Evolutionary conservation across 2,888 invertebrate species (phyloP).

Genomic region (Cerceris rybyensis): DNA sequence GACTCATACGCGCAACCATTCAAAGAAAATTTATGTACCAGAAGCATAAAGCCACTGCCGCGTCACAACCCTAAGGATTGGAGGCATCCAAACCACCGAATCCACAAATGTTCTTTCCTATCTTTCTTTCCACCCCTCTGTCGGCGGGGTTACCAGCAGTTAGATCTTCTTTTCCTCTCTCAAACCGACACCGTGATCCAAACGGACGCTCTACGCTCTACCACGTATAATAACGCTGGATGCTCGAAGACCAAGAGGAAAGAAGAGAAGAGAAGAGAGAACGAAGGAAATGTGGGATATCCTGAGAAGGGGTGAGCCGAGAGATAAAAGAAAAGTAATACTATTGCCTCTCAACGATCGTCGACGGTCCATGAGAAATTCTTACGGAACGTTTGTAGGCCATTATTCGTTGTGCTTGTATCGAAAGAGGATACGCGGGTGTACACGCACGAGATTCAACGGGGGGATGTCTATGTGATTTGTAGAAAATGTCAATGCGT

Average conservation of each 20-base stretch:
- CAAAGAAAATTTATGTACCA: constrained; percentile 75
- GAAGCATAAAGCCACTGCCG: constrained; percentile 74
- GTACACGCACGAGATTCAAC: constrained; percentile 14
- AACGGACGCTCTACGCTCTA: constrained; percentile 36
- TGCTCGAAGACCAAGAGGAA: constrained; percentile 37
- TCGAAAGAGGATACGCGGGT: constrained; percentile 8
- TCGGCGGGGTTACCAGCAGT: constrained; percentile 6
- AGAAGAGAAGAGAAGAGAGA: constrained; percentile 9
- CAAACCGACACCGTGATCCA: constrained; percentile 43
- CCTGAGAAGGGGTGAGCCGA: not conserved
- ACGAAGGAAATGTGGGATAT: constrained; percentile 18
- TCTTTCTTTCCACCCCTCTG: constrained; percentile 44
- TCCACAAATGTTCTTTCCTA: constrained; percentile 65
- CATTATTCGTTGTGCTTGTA: constrained; percentile 41
- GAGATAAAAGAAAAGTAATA: constrained; percentile 57
- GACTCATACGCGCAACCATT: constrained; percentile 70
- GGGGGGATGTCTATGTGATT: constrained; percentile 1
- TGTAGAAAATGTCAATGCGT: constrained; percentile 14
- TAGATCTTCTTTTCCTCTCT: constrained; percentile 3
- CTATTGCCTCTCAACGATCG: constrained; percentile 55
- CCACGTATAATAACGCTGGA: constrained; percentile 40
- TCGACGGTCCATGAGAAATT: constrained; percentile 35
- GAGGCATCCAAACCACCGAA: constrained; percentile 68
- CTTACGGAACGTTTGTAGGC: constrained; percentile 41
- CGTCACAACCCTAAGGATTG: constrained; percentile 45